Percentiles rank a stretch among this genome's conserved stretches.
Conservation (phyloP, 1,140 invertebrate species). For the Diabrotica virgifera region DNA sequence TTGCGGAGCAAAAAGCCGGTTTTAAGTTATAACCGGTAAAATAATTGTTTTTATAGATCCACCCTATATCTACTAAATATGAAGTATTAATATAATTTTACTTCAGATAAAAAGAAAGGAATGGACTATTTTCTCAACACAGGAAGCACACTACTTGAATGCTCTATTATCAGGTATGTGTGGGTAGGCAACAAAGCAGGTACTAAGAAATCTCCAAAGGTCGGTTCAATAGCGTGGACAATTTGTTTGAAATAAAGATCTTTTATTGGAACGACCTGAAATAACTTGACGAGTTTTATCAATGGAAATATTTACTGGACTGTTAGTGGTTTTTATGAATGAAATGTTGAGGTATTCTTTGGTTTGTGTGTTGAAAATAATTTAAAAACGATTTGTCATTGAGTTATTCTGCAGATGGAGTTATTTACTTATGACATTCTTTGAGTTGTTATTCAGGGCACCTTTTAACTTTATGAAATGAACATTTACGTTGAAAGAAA, state of each 20-base stretch:
- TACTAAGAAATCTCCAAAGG: conserved; percentile 15
- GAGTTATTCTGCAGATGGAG: not conserved
- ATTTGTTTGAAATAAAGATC: conserved; percentile 25
- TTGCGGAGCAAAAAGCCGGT: too few relatives aligned
- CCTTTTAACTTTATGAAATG: too few relatives aligned
- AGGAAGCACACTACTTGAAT: conserved; percentile 8
- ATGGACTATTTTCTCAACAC: not conserved
- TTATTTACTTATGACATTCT: too few relatives aligned
- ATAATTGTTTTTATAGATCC: too few relatives aligned
- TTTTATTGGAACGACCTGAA: conserved; percentile 20
- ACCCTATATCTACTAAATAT: not conserved
- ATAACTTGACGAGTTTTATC: conserved; percentile 17
- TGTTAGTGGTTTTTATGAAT: conserved; percentile 13
- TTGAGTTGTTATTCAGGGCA: too few relatives aligned
- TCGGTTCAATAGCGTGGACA: not conserved
- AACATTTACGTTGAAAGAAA: too few relatives aligned
- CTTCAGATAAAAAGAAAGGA: not conserved
- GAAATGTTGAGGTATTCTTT: not conserved
- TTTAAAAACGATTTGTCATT: not conserved
- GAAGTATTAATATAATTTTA: not conserved
- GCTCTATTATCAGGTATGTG: conserved; percentile 12
- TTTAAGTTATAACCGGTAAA: too few relatives aligned
- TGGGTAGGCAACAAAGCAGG: conserved; percentile 21
- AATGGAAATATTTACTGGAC: conserved; percentile 27
- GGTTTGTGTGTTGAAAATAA: not conserved